phyloP scores from a whole-genome alignment of 2,113 vertebrate genomes.

The Opisthocomus hoazin region DNA sequence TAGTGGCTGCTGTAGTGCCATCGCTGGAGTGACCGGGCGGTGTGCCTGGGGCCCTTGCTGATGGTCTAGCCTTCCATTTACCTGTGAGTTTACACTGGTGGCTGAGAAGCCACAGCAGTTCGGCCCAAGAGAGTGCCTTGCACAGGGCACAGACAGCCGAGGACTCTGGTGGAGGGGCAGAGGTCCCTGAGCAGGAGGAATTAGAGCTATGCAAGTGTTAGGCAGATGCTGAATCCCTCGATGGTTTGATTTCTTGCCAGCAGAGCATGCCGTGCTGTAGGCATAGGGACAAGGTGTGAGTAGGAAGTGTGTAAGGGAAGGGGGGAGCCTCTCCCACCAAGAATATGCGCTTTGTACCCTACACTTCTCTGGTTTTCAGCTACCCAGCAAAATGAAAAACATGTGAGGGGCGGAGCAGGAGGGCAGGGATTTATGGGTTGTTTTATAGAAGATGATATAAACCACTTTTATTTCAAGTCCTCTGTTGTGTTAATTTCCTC shows the following conservation, averaged over 20 bases:
- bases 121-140: not conserved
- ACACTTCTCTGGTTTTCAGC: not conserved
- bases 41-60: not conserved
- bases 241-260: not conserved
- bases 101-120: not conserved
- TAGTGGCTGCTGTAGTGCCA: not conserved
- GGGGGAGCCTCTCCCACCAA: constrained; percentile 15
- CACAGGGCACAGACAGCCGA: not conserved
- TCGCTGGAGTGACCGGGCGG: not conserved
- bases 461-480: constrained; percentile 35
- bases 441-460: constrained; percentile 58
- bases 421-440: constrained; percentile 51
- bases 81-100: not conserved
- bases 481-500: constrained; percentile 51
- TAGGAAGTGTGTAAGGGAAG: not conserved
- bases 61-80: not conserved
- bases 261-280: not conserved
- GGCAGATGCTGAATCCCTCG: not conserved
- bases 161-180: not conserved
- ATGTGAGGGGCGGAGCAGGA: constrained; percentile 48
- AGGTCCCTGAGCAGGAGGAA: not conserved
- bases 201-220: not conserved
- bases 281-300: not conserved
- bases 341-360: constrained; percentile 16
- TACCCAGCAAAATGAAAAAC: constrained; percentile 38